Base-by-base conservation (phyloP, 2,797 vertebrate species). In the Microctenopoma steveboyesi region DNA sequence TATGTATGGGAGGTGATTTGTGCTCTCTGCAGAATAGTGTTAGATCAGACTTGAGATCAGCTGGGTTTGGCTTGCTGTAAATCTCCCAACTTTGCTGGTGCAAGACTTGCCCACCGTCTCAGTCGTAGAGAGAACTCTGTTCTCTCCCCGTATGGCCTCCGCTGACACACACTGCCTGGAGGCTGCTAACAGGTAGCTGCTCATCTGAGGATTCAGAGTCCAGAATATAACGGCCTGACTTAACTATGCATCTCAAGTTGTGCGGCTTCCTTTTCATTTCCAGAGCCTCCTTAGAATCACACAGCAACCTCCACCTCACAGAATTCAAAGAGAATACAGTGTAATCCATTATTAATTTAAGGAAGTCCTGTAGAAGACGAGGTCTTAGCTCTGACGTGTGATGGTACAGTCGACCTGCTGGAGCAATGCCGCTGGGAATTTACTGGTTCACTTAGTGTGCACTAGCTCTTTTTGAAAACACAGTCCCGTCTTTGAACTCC, bases 181-280 rank as follows among this genome's bases (percentile, higher is more conserved):
- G 74, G 76, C 78, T 84, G 81, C 88, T 85, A 88, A 92, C 91
- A 92, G 91, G 89, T 93, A 89, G 87, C 80, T 81, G 57, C 87
- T 64, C 84, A 88, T 91, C 88, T 86, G 86, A 57, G 67, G 76
- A 76, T 83, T 86, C 46, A 15, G 69, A 83, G 67, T 86, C 73
- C 72, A 82, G 46, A 71, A 74, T 52, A 79, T 39, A 33, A 33
- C 30, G 30, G 7, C 30, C 57, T 50, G 66, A 56, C 46, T 69
- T 80, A 62, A 86, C 81, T 79, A 80, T 72, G 79, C 79, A 81
- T 74, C 64, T 45, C 46, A 61, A 81, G 81, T 74, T 73, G 53
- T 47, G 49, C 18, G 59, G 77, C 60, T 50, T 67, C n/a, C 76
- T 37, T 33, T 82, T 58, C 49, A 58, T 65, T 56, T 18, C 18